phyloP scores from a whole-genome alignment of 2,888 invertebrate genomes.

The Poecilus cupreus region DNA sequence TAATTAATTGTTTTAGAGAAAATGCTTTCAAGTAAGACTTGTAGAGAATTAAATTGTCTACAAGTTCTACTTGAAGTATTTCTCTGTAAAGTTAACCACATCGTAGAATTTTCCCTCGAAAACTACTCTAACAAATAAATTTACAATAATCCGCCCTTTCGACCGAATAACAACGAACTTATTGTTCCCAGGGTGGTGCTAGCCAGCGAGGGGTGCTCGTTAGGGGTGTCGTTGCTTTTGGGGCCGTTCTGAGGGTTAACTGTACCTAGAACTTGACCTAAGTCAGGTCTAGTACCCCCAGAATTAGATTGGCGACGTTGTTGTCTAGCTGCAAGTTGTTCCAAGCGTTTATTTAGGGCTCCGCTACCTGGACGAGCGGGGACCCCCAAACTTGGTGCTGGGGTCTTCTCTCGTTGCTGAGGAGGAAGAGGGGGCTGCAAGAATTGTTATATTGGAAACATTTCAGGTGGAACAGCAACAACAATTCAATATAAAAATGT shows the following conservation, averaged over 20 bases:
- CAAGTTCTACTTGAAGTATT: too few relatives aligned
- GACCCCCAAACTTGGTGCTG: constrained; percentile 73
- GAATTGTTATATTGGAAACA: neutral
- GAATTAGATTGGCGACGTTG: constrained; percentile 74
- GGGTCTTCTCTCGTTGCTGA: constrained; percentile 62
- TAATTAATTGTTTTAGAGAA: too few relatives aligned
- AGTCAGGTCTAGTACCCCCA: constrained; percentile 76
- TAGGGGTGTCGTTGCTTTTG: constrained; percentile 47
- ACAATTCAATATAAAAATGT: too few relatives aligned
- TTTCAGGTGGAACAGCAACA: too few relatives aligned
- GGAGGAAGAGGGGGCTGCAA: constrained; percentile 61
- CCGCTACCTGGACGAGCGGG: constrained; percentile 79
- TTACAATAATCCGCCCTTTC: constrained; percentile 85
- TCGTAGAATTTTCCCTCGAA: too few relatives aligned
- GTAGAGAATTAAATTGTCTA: too few relatives aligned
- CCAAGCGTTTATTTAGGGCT: constrained; percentile 73
- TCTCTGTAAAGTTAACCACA: too few relatives aligned
- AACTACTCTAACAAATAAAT: too few relatives aligned
- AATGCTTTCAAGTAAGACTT: too few relatives aligned
- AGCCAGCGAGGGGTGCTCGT: constrained; percentile 63
- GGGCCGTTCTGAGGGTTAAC: constrained; percentile 67
- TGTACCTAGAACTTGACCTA: constrained; percentile 74
- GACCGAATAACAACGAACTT: constrained; percentile 86
- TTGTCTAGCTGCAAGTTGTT: constrained; percentile 72
- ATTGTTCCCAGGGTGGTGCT: constrained; percentile 81